Percentiles rank a stretch among this genome's conserved stretches.
Conservation (phyloP, 2,113 vertebrate genomes). For the Daubentonia madagascariensis region DNA sequence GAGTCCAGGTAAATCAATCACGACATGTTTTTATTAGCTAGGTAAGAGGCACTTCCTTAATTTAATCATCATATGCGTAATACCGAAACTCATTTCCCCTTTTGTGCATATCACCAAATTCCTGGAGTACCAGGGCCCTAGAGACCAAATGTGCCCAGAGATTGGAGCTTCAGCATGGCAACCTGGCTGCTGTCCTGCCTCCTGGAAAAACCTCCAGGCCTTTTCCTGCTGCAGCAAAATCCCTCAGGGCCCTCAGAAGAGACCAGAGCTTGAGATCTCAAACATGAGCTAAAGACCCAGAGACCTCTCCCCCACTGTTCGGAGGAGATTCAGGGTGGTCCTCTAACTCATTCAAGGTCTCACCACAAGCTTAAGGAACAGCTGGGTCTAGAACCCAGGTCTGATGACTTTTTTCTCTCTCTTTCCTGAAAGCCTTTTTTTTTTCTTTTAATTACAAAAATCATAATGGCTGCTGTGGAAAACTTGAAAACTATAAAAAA, state of each 20-base stretch:
- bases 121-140: neutral
- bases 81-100: neutral
- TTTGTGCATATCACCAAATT: neutral
- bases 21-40: neutral
- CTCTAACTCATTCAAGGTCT: neutral
- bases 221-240: neutral
- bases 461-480: neutral
- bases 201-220: accelerated
- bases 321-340: neutral
- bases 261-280: neutral
- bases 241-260: neutral
- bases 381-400: neutral
- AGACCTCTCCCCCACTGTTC: accelerated
- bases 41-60: neutral
- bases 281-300: neutral
- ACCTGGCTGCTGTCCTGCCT: neutral
- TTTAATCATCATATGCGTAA: neutral
- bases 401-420: neutral
- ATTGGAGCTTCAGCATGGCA: too few species aligned
- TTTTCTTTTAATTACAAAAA: neutral
- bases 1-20: neutral
- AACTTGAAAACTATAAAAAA: neutral
- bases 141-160: neutral
- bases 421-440: neutral
- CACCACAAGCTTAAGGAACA: neutral